phyloP scores from a whole-genome alignment of 2,888 invertebrate species.

The Campopleginae sp. region DNA sequence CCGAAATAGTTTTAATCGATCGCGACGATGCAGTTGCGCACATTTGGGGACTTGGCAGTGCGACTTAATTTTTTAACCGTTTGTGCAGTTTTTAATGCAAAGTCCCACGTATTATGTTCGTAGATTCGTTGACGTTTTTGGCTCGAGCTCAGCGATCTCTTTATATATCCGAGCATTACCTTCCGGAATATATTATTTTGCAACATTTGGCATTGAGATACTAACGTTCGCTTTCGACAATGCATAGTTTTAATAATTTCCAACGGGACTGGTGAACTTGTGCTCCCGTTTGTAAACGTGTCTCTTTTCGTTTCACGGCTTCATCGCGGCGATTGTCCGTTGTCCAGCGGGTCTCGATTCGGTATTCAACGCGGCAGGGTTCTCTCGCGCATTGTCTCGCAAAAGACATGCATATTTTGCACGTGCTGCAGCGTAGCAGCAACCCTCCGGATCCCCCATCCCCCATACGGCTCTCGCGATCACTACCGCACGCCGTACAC shows the following conservation, averaged over 20 bases:
- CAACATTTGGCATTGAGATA: background rate
- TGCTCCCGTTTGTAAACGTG: conserved; percentile 71
- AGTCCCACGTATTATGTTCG: background rate
- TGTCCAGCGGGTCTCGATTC: conserved; percentile 62
- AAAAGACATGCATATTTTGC: conserved; percentile 81
- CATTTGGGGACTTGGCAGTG: no score
- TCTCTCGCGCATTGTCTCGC: conserved; percentile 78
- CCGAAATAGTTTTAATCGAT: background rate
- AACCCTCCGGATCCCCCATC: conserved; percentile 58
- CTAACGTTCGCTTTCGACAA: background rate
- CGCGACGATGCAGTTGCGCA: no score
- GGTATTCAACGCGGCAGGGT: conserved; percentile 66
- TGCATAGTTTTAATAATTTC: conserved; percentile 12
- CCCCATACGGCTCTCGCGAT: conserved; percentile 32
- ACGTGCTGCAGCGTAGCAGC: conserved; percentile 72
- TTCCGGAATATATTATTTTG: background rate
- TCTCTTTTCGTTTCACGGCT: conserved; percentile 70
- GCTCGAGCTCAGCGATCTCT: background rate
- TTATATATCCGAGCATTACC: background rate
- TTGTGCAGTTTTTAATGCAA: background rate
- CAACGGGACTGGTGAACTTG: conserved; percentile 67
- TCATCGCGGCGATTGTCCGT: conserved; percentile 70
- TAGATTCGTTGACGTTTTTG: background rate
- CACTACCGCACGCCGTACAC: conserved; percentile 49
- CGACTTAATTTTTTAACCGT: no score